Percentiles rank a stretch among this genome's conserved stretches.
Evolutionary conservation across 2,888 invertebrate species (phyloP).

Genomic region (Leptarthrus brevirostris): DNA sequence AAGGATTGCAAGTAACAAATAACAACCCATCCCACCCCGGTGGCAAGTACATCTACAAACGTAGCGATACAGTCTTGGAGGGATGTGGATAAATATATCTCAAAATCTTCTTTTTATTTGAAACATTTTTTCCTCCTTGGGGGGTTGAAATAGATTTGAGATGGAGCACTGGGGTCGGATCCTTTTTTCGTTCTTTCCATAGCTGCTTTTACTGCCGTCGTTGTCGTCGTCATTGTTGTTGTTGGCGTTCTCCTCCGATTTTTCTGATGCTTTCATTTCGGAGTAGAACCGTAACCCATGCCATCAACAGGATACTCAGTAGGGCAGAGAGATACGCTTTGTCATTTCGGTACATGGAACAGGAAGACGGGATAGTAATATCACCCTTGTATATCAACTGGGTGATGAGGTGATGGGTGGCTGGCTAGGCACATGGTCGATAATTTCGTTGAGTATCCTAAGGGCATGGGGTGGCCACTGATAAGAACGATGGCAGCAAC

Average conservation of each 20-base stretch:
- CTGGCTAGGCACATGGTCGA: conserved; percentile 37
- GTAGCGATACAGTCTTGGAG: conserved; percentile 40
- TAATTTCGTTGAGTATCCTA: conserved; percentile 49
- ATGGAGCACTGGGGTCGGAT: conserved; percentile 29
- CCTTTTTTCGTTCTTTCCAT: conserved; percentile 33
- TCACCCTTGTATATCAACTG: conserved; percentile 42
- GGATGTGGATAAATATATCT: conserved; percentile 49
- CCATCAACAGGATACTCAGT: conserved; percentile 49
- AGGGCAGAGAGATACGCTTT: conserved; percentile 49
- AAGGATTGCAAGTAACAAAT: conserved; percentile 50
- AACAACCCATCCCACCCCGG: conserved; percentile 27
- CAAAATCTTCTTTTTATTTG: conserved; percentile 48
- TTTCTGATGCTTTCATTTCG: conserved; percentile 48
- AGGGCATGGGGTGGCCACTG: conserved; percentile 45
- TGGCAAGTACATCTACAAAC: conserved; percentile 21
- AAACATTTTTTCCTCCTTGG: conserved; percentile 47
- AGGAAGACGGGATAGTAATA: conserved; percentile 47
- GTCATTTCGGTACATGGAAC: conserved; percentile 48
- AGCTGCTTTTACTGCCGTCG: conserved; percentile 47
- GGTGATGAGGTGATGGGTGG: conserved; percentile 16
- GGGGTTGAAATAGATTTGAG: conserved; percentile 41
- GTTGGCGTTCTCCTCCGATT: conserved; percentile 49
- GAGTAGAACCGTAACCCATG: conserved; percentile 43
- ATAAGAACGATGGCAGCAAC: conserved; percentile 41
- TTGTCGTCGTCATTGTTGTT: conserved; percentile 55